phyloP scores from a whole-genome alignment of 1,140 invertebrate genomes.

The Drosophila auraria region DNA sequence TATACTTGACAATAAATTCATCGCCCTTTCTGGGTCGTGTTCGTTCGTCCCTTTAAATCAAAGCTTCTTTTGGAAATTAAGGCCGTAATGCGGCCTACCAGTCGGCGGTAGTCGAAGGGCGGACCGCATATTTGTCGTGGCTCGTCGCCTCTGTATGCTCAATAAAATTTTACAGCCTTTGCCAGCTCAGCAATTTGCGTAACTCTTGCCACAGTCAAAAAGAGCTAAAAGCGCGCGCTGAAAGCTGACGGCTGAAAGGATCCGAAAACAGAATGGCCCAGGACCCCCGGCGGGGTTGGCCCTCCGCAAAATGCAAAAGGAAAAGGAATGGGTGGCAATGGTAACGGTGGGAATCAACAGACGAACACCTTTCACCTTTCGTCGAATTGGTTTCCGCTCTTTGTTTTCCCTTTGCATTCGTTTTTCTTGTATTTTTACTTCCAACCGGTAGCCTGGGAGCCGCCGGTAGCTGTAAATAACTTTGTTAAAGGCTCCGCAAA shows the following conservation, averaged over 20 bases:
- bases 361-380: constrained; percentile 72
- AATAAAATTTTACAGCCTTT: constrained; percentile 83
- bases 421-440: constrained; percentile 31
- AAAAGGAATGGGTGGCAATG: not conserved
- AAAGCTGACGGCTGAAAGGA: not conserved
- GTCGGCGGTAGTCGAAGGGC: constrained; percentile 14
- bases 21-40: constrained; percentile 30
- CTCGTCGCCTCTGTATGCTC: constrained; percentile 63
- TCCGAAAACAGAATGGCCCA: not conserved
- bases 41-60: constrained; percentile 58
- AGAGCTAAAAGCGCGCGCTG: constrained; percentile 4
- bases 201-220: constrained; percentile 50
- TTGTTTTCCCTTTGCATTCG: constrained; percentile 26
- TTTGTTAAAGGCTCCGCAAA: constrained; percentile 49
- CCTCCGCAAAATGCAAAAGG: not conserved
- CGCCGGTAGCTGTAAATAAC: constrained; percentile 61
- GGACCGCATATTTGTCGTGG: constrained; percentile 69
- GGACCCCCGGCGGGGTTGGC: constrained; percentile 5
- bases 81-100: constrained; percentile 56
- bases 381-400: constrained; percentile 48
- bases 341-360: constrained; percentile 50
- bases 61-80: constrained; percentile 73
- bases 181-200: constrained; percentile 82
- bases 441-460: constrained; percentile 24
- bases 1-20: constrained; percentile 79